Conservation (phyloP, 2,113 vertebrate genomes). For the Phrynosoma platyrhinos region DNA sequence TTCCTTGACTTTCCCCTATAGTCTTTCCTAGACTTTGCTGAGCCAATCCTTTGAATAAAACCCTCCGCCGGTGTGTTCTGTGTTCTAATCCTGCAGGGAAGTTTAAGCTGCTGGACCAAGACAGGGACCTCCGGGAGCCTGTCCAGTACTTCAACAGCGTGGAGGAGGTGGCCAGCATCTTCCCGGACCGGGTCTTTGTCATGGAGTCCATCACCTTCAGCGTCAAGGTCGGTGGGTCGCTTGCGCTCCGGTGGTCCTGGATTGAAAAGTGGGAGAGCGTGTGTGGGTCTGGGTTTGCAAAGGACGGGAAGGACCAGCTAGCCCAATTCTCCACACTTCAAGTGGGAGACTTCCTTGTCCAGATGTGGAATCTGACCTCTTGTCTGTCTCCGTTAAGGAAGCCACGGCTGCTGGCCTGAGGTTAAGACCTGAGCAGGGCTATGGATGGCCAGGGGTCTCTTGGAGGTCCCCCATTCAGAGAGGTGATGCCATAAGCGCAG, state of each 20-base stretch:
- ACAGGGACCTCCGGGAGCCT: conserved; percentile 92
- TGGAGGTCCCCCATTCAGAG: too few species aligned
- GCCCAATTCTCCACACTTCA: too few species aligned
- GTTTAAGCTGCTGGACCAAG: conserved; percentile 97
- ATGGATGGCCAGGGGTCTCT: too few species aligned
- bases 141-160: conserved; percentile 97
- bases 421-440: too few species aligned
- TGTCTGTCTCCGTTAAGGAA: background rate
- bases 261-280: too few species aligned
- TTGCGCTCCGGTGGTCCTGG: background rate
- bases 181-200: conserved; percentile 96
- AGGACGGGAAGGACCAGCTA: too few species aligned
- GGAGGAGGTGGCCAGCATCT: conserved; percentile 95
- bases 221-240: conserved; percentile 85
- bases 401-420: background rate
- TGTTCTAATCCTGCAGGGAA: conserved; percentile 81
- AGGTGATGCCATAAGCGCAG: too few species aligned
- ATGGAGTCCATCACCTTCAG: conserved; percentile 98
- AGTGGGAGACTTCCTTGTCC: too few species aligned
- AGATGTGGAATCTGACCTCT: background rate
- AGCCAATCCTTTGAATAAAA: too few species aligned
- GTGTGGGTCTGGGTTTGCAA: too few species aligned
- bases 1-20: too few species aligned
- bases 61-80: background rate
- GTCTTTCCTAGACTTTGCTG: too few species aligned